Base-by-base conservation (phyloP, 2,888 invertebrate genomes). In the Diadegma fenestrale region DNA sequence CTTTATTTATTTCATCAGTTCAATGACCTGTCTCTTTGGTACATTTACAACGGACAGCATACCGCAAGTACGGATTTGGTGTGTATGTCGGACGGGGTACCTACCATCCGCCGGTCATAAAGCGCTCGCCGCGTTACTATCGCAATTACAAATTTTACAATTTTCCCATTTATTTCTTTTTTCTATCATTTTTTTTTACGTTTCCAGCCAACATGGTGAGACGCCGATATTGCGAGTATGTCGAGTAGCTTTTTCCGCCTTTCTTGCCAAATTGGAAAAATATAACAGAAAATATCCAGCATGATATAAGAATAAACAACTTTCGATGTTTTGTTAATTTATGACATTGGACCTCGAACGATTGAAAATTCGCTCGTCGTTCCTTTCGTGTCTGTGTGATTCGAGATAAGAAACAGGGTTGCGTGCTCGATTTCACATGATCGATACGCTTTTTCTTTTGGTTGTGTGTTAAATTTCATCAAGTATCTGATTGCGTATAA, bases 21-120 rank as follows among this genome's bases (percentile, higher is more conserved):
- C 83, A 89, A 88, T 87, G 86, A 88, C 86, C 87, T 86, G 91
- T 93, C 87, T 84, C 92, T 93, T 93, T 93, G 93, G 93, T 93
- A 93, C 92, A 92, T 93, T 92, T 91, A 92, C 91, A 92, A 92
- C 90, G 90, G 91, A 93, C 92, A 93, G 92, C 92, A 87, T 90
- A 89, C 89, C 91, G 89, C 88, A 88, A 89, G 89, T 90, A 89
- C 89, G 89, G 87, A 87, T 87, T 85, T 87, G 90, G 88, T 85
- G 87, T 90, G 87, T 90, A 90, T 88, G 87, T 91, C 89, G 89
- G 89, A 89, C 90, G 91, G 88, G 90, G 89, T 92, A 90, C 89
- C 88, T 87, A 90, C 90, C 91, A 90, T 91, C 88, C 90, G 90
- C 89, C 90, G 89, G 91, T 89, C 85, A 87, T 87, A 75, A 88